Base-by-base conservation (phyloP, 2,797 vertebrate species). In the Decapterus maruadsi region DNA sequence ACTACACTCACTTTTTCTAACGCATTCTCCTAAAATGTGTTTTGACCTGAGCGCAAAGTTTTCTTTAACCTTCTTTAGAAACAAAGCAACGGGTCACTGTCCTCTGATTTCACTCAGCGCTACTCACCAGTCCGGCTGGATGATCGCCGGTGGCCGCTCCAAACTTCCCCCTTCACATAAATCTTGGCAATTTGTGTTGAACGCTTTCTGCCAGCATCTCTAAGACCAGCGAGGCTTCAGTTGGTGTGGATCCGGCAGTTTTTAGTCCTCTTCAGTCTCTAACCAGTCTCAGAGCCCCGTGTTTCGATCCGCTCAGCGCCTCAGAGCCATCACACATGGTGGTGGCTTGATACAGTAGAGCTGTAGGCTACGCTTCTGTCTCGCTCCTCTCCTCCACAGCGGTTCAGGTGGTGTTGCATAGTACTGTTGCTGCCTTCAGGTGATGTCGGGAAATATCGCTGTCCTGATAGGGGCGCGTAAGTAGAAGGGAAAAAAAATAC, bases 101-200 rank as follows among this genome's bases (percentile, higher is more conserved):
- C 46, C 38, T 74, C 1, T 54, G 22, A 45, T 73, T 55, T n/a
- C 4, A 77, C 63, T 64, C 29, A 45, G 34, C 55, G 20, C 43
- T 68, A 96, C 97, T 97, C 89, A 97, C 97, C 96, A 89, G 94
- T 90, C 87, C 92, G 88, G 94, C 94, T 92, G 93, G 90, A 87
- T 80, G 81, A 87, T 63, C 71, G 86, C 83, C 81, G 83, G 89
- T 72, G 83, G 82, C 82, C 75, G 70, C 89, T 91, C 82, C 84
- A 87, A 93, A 95, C 90, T 93, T 92, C 87, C 86, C 86, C 91
- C 90, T 89, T 95, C 91, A 90, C 80, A 93, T 89, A 88, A 90
- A 93, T 86, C 91, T 93, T 55, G 43, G 72, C 60, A 73, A 74
- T 38, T 83, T 68, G 81, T 66, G 77, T 45, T 31, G 43, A 80